Percentiles rank a stretch among this genome's conserved stretches.
phyloP scores from a whole-genome alignment of 64 coral and sea anemone species.

The Cladopsammia gracilis region DNA sequence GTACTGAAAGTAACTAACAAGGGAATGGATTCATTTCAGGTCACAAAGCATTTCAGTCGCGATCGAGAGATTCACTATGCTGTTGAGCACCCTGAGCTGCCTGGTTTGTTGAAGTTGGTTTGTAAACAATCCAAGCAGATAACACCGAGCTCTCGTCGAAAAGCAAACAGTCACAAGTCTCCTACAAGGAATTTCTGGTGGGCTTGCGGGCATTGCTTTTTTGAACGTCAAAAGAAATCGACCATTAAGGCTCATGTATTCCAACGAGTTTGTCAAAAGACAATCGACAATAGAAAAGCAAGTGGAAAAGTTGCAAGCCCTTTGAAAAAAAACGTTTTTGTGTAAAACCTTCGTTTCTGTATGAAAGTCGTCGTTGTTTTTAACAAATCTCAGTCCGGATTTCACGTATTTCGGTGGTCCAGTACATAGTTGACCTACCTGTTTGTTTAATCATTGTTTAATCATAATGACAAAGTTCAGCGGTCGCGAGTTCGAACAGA shows the following conservation, averaged over 20 bases:
- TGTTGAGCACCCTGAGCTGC: conserved; percentile 37
- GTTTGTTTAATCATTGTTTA: too few relatives aligned
- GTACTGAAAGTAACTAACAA: too few relatives aligned
- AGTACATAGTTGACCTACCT: too few relatives aligned
- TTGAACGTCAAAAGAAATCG: conserved; percentile 69
- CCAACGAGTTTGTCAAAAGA: conserved; percentile 58
- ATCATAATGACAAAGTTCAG: too few relatives aligned
- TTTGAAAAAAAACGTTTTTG: not conserved
- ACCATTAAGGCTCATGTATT: conserved; percentile 66
- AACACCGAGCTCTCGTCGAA: not conserved
- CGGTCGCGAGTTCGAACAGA: too few relatives aligned
- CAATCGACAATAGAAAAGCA: not conserved
- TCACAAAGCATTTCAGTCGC: not conserved
- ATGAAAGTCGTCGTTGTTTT: not conserved
- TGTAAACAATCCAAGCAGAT: not conserved
- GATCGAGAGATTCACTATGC: not conserved
- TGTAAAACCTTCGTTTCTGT: not conserved
- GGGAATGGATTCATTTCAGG: not conserved
- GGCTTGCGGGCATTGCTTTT: conserved; percentile 74
- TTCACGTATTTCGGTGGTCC: too few relatives aligned
- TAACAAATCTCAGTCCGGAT: too few relatives aligned
- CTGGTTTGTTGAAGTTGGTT: conserved; percentile 63
- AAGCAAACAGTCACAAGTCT: conserved; percentile 1
- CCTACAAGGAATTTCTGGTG: conserved; percentile 47
- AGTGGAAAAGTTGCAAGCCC: not conserved